Evolutionary conservation across 2,797 vertebrate species (phyloP), one percentile per base, ranked within the genome.

Genomic region (Neosalanx taihuensis): DNA sequence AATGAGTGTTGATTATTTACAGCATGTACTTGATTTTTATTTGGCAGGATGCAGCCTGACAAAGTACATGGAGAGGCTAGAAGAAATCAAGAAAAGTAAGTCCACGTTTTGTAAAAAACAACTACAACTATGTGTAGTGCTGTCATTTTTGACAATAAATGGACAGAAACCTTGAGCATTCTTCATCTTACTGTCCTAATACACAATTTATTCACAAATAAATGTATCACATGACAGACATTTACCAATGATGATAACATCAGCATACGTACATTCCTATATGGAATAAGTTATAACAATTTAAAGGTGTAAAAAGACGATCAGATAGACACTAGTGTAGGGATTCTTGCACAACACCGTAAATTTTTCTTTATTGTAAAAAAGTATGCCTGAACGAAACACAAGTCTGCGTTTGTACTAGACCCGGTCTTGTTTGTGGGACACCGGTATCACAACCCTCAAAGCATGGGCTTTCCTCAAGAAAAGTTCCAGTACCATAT

Each of bases 71-170:
- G 97, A 98, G 85, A 96, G 87, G 75, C 58, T 97, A 78, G 96
- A 97, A 84, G 94, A 96, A 23, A 94, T 96, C 12, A 95, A 94
- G 85, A 96, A 84, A 91, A 96, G 97, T 99, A 86, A 95, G 97
- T 95, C 20, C n/a, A 12, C 20, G 18, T 65, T 67, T 29, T 29
- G 6, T 31, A 46, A 3, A 46, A 41, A 12, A 13, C 33, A 6
- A 41, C 23, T 26, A 13, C 10, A 2, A 46, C 37, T 37, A 37
- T 9, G 12, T 46, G 41, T 46, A 46, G 41, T 46, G 41, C 41
- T 46, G 41, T 46, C 10, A 46, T 12, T 9, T 2, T 46, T 46
- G 9, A 26, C 41, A 46, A 46, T 46, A 3, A 46, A 3, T 46
- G 10, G 10, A 46, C 9, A 46, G 12, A 46, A 46, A 12, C 41